A percentile compares a stretch with the other conserved stretches of the same genome.
Evolutionary conservation across 2,113 vertebrate genomes (phyloP).

Genomic region (Dasyornis broadbenti): DNA sequence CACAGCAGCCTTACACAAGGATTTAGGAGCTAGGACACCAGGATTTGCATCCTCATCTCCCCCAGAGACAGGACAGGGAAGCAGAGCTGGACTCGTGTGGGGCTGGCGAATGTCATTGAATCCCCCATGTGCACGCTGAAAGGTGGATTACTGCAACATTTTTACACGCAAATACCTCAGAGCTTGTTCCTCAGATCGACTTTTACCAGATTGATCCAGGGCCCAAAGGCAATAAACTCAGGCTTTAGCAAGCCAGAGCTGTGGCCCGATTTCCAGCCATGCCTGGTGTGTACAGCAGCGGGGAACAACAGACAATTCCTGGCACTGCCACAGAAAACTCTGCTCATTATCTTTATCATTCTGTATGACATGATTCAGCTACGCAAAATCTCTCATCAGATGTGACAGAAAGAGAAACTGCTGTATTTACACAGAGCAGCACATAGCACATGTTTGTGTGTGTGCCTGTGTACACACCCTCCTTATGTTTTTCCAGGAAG

Average conservation of each 20-base stretch:
- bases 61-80: not conserved
- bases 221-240: not conserved
- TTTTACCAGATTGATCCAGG: not conserved
- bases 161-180: not conserved
- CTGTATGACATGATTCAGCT: not conserved
- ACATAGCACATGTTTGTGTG: not conserved
- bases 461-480: not conserved
- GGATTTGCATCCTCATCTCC: not conserved
- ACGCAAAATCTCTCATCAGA: not conserved
- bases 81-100: not conserved
- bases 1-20: not conserved
- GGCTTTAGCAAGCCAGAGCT: not conserved
- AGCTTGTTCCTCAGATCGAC: not conserved
- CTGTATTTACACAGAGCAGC: not conserved
- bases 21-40: not conserved
- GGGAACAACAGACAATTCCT: not conserved
- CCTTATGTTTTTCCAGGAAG: not conserved
- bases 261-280: not conserved
- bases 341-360: not conserved
- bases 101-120: accelerated
- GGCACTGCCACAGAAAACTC: not conserved
- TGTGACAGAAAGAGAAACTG: not conserved
- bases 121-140: not conserved
- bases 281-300: accelerated
- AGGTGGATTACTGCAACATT: not conserved